phyloP scores from a whole-genome alignment of 2,888 invertebrate species.

The Melangyna quadrimaculata region DNA sequence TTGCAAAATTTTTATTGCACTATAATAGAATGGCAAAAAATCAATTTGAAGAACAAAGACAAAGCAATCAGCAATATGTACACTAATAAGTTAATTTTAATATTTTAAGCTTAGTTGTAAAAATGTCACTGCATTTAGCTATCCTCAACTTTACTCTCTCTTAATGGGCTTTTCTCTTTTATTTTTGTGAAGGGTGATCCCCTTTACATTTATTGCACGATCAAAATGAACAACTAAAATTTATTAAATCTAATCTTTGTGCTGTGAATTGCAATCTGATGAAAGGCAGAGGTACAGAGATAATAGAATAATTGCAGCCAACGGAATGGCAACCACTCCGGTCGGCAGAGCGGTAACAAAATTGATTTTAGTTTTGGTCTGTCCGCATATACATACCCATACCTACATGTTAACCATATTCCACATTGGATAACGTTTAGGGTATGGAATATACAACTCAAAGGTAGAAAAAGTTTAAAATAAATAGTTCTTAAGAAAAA shows the following conservation, averaged over 20 bases:
- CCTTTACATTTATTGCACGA: constrained; percentile 2
- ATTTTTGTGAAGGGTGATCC: constrained; percentile 6
- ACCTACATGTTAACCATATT: not conserved
- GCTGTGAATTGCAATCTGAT: constrained; percentile 26
- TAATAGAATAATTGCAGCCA: constrained; percentile 67
- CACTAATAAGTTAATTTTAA: not conserved
- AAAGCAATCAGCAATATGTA: not conserved
- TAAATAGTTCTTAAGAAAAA: constrained; percentile 15
- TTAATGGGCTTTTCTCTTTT: not conserved
- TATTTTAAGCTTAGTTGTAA: not conserved
- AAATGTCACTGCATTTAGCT: not conserved
- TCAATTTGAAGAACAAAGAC: not conserved
- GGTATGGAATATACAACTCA: not conserved
- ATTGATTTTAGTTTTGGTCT: not conserved
- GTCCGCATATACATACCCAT: not conserved
- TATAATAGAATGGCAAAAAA: not conserved
- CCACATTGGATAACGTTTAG: constrained; percentile 9
- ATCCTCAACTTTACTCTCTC: not conserved
- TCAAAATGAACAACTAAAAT: constrained; percentile 15
- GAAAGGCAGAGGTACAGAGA: constrained; percentile 26
- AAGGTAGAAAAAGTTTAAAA: constrained; percentile 8
- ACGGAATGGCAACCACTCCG: not conserved
- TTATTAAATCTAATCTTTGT: constrained; percentile 56
- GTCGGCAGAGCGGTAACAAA: not conserved
- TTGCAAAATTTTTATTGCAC: not conserved